Evolutionary conservation across 2,888 invertebrate species (phyloP).

Genomic region (Netelia inedita): DNA sequence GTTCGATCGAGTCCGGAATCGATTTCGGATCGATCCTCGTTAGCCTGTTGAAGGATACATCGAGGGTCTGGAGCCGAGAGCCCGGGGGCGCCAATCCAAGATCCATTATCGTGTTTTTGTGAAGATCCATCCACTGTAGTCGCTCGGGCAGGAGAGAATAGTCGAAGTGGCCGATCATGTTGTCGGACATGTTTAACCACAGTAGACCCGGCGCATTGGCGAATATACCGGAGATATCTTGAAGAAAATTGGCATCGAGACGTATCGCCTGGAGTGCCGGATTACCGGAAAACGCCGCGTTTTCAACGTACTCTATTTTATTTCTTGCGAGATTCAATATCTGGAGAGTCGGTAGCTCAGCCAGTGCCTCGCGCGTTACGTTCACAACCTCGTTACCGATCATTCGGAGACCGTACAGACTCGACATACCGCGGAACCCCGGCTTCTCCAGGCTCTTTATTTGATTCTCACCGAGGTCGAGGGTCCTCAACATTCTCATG

Average conservation of each 20-base stretch:
- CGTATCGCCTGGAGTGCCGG: constrained; percentile 94
- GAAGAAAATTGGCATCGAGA: constrained; percentile 93
- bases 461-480: constrained; percentile 96
- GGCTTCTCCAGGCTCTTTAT: constrained; percentile 93
- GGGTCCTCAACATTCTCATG: constrained; percentile 93
- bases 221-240: constrained; percentile 93
- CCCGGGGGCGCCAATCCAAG: constrained; percentile 90
- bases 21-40: constrained; percentile 91
- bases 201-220: constrained; percentile 93
- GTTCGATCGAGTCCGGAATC: constrained; percentile 94
- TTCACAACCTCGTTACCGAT: constrained; percentile 95
- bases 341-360: constrained; percentile 92
- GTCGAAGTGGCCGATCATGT: constrained; percentile 95
- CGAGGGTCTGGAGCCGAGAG: constrained; percentile 92
- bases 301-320: constrained; percentile 91
- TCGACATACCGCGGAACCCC: constrained; percentile 93
- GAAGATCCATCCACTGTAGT: constrained; percentile 95
- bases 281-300: constrained; percentile 92
- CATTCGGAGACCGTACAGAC: constrained; percentile 94
- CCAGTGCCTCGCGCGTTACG: constrained; percentile 92
- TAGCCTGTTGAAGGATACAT: constrained; percentile 96
- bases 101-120: constrained; percentile 93
- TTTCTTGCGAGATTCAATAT: constrained; percentile 96
- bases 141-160: constrained; percentile 93
- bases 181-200: constrained; percentile 97